phyloP scores from a whole-genome alignment of 2,888 invertebrate genomes.

The Autographa pulchrina region DNA sequence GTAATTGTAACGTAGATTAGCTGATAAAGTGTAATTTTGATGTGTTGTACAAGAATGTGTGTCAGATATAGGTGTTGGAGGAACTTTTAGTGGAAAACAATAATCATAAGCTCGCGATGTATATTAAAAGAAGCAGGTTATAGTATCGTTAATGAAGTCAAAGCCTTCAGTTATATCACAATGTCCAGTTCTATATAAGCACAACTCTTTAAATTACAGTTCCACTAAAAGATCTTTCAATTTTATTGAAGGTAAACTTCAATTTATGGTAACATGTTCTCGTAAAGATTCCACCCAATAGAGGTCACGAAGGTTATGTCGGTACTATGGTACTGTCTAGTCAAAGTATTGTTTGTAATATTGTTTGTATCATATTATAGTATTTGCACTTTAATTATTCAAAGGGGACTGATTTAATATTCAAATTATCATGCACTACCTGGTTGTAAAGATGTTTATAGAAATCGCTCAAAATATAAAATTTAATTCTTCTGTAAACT shows the following conservation, averaged over 20 bases:
- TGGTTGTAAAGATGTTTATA: conserved; percentile 42
- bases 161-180: conserved; percentile 11
- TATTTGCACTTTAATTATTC: conserved; percentile 75
- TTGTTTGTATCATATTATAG: conserved; percentile 82
- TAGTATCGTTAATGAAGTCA: background rate
- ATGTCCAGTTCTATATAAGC: conserved; percentile 20
- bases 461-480: conserved; percentile 52
- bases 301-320: conserved; percentile 78
- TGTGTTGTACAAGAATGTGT: conserved; percentile 79
- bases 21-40: conserved; percentile 74
- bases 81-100: conserved; percentile 75
- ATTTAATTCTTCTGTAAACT: conserved; percentile 23
- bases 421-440: conserved; percentile 48
- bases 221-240: conserved; percentile 74
- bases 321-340: conserved; percentile 88
- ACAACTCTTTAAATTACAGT: conserved; percentile 42
- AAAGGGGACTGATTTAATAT: conserved; percentile 71
- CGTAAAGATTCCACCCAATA: conserved; percentile 76
- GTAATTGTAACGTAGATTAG: conserved; percentile 76
- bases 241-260: conserved; percentile 75
- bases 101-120: conserved; percentile 16
- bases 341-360: conserved; percentile 85
- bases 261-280: conserved; percentile 68
- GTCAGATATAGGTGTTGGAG: conserved; percentile 69
- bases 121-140: background rate